A percentile compares a stretch with the other conserved stretches of the same genome.
These are phyloP conservation scores for Sipha flava DNA, from an alignment of 1,140 invertebrate species.

Conservation along the genomic window DNA sequence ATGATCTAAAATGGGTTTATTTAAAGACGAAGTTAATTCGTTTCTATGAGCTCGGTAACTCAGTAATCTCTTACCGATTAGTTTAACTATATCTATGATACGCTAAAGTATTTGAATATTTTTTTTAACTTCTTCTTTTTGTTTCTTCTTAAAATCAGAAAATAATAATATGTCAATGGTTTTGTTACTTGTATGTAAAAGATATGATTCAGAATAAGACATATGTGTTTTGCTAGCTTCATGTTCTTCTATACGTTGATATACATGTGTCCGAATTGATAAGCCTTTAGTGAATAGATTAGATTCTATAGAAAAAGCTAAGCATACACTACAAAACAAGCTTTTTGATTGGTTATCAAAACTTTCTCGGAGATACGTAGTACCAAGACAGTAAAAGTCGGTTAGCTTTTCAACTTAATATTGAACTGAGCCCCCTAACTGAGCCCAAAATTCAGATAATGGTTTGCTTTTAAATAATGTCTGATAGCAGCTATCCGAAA, in stretches of 20 bases:
- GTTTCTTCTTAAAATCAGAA: neutral
- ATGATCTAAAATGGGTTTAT: neutral
- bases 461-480: no score
- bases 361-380: no score
- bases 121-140: neutral
- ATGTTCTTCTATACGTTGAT: neutral
- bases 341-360: neutral
- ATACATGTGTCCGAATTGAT: neutral
- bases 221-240: neutral
- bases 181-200: neutral
- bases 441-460: no score
- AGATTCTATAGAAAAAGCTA: neutral
- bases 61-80: neutral
- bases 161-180: neutral
- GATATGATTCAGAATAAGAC: neutral
- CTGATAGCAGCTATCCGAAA: no score
- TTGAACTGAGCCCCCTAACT: no score
- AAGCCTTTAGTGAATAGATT: neutral
- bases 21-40: neutral
- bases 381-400: no score
- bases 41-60: neutral
- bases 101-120: neutral
- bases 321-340: neutral
- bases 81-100: neutral
- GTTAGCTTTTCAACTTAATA: neutral